Conservation (phyloP, 1,140 invertebrate species). For the Oncopeltus fasciatus region DNA sequence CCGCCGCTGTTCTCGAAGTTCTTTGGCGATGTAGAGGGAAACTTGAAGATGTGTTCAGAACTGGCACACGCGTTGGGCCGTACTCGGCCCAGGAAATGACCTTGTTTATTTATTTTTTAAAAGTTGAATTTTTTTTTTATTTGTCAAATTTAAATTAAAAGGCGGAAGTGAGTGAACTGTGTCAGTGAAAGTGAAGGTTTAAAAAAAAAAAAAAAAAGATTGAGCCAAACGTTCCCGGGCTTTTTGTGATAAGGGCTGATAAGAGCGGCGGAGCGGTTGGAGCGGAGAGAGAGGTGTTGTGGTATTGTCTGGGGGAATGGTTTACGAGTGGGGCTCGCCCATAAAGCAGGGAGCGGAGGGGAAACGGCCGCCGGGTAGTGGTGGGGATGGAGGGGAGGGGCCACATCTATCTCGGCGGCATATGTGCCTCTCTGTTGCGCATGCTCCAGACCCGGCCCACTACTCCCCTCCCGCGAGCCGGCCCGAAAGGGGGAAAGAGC, state of each 20-base stretch:
- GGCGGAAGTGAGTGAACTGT: neutral
- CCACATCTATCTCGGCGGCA: neutral
- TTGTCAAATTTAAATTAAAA: neutral
- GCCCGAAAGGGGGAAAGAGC: no score
- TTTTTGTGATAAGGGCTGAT: neutral
- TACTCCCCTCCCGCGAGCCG: neutral
- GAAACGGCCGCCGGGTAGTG: no score
- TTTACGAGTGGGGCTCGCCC: neutral
- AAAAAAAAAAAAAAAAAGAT: neutral
- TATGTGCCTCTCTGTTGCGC: neutral
- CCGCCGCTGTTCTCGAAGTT: neutral
- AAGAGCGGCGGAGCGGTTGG: neutral
- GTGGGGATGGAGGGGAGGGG: neutral
- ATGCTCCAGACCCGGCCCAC: neutral
- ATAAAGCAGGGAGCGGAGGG: neutral
- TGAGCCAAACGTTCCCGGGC: neutral
- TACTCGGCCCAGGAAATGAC: neutral
- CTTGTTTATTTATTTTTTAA: neutral
- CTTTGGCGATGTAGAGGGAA: no score
- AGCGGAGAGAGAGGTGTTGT: conserved; percentile 1
- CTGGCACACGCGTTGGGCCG: neutral
- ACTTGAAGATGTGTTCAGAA: no score
- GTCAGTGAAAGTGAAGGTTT: neutral
- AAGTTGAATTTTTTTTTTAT: no score
- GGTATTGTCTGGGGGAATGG: conserved; percentile 1